These are phyloP conservation scores for Camelus bactrianus DNA, from an alignment of 2,113 vertebrate species.

Conservation along the genomic window DNA sequence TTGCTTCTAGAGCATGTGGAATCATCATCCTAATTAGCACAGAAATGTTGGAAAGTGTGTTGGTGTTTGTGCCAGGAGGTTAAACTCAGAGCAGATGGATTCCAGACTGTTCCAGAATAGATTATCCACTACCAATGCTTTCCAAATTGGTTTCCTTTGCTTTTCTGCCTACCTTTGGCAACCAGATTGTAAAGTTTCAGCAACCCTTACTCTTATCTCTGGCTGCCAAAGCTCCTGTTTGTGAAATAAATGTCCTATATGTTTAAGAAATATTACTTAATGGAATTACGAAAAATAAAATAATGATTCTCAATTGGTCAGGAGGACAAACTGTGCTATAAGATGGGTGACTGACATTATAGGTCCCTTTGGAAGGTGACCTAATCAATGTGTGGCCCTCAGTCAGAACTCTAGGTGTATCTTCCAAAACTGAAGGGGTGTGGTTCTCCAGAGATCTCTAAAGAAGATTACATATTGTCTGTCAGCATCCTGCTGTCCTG, in stretches of 20 bases:
- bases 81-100: conserved; percentile 67
- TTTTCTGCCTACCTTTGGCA: conserved; percentile 28
- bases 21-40: conserved; percentile 10
- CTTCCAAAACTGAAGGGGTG: not conserved
- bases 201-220: not conserved
- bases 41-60: conserved; percentile 16
- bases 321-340: not conserved
- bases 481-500: not conserved
- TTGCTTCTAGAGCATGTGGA: not conserved
- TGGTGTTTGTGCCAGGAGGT: conserved; percentile 56
- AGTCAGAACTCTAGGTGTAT: not conserved
- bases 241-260: not conserved
- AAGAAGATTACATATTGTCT: not conserved
- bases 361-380: not conserved
- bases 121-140: conserved; percentile 40
- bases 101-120: conserved; percentile 48
- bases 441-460: not conserved
- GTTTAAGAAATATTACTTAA: not conserved
- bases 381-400: not conserved
- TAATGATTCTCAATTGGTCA: not conserved
- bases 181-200: not conserved
- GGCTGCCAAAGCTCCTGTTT: not conserved
- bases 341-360: not conserved
- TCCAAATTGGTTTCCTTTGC: conserved; percentile 39
- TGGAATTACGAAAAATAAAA: not conserved